Conservation (phyloP, 2,888 invertebrate genomes). For the Meiosimyza platycephala region DNA sequence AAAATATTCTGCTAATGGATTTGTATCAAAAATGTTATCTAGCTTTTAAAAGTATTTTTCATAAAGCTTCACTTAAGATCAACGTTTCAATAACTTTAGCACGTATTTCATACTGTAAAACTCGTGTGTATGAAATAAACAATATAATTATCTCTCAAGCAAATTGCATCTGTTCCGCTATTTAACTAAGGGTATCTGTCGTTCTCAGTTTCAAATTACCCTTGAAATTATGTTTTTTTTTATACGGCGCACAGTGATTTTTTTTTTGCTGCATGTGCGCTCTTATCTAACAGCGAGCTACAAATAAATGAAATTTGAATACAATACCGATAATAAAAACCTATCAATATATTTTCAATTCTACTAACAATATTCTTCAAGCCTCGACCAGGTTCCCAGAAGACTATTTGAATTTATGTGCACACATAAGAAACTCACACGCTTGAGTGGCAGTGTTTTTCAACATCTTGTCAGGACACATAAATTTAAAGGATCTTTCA, state of each 20-base stretch:
- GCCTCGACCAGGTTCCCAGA: too few species aligned
- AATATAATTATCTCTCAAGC: too few species aligned
- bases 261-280: background rate
- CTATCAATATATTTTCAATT: too few species aligned
- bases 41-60: too few species aligned
- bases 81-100: too few species aligned
- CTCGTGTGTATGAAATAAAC: too few species aligned
- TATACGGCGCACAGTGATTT: too few species aligned
- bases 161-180: background rate
- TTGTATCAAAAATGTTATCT: too few species aligned
- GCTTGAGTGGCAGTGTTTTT: slow-evolving; percentile 59
- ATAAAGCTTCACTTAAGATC: too few species aligned
- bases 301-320: slow-evolving; percentile 53
- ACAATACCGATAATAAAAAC: slow-evolving; percentile 35
- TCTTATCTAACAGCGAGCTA: slow-evolving; percentile 23
- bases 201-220: slow-evolving; percentile 56
- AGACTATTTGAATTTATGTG: background rate
- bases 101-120: too few species aligned
- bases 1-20: too few species aligned
- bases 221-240: background rate
- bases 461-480: slow-evolving; percentile 61
- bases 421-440: slow-evolving; percentile 35
- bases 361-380: too few species aligned
- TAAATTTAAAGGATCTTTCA: slow-evolving; percentile 47
- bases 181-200: slow-evolving; percentile 49